A percentile compares a stretch with the other conserved stretches of the same genome.
These are phyloP conservation scores for Agapornis roseicollis DNA, from an alignment of 2,113 vertebrate genomes.

Conservation along the genomic window DNA sequence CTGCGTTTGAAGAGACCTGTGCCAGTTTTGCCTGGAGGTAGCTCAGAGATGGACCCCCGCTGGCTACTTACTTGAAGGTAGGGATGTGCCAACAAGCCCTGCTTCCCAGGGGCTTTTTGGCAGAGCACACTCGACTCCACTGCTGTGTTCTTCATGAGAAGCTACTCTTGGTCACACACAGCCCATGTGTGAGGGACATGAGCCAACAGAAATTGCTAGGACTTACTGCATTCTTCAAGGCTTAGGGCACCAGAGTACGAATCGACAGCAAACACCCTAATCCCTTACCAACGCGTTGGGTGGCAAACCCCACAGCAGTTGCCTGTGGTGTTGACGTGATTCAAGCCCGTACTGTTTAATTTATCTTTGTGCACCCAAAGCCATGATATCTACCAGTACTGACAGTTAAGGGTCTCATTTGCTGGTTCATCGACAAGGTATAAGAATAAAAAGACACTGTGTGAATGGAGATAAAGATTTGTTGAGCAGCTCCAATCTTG, in stretches of 20 bases:
- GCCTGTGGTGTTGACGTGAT: background rate
- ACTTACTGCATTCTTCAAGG: background rate
- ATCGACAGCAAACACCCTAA: background rate
- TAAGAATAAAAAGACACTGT: background rate
- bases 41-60: background rate
- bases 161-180: background rate
- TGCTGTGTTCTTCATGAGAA: background rate
- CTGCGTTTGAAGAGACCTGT: background rate
- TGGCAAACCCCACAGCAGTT: background rate
- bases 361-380: background rate
- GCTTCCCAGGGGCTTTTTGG: background rate
- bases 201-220: background rate
- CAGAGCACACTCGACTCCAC: background rate
- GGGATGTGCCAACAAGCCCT: background rate
- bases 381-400: background rate
- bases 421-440: background rate
- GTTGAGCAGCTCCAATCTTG: background rate
- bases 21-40: background rate
- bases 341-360: background rate
- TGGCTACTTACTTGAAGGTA: background rate
- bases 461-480: background rate
- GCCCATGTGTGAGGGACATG: background rate
- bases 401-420: background rate
- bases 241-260: background rate
- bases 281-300: background rate